Conservation (phyloP, 2,888 invertebrate species). For the Adelognathus sp. region DNA sequence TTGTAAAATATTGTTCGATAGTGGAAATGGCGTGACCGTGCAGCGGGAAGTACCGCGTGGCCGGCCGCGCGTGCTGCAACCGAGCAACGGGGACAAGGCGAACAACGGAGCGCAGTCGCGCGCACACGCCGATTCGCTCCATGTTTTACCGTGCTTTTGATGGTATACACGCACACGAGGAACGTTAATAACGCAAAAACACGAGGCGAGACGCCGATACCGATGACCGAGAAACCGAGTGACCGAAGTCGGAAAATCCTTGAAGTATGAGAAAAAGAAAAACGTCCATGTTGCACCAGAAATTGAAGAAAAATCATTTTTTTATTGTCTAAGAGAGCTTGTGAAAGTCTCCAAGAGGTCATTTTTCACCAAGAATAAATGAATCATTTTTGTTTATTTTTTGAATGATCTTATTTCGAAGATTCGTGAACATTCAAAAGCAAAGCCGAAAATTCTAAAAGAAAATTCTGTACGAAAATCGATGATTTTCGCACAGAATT, state of each 20-base stretch:
- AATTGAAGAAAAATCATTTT: neutral
- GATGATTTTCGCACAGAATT: too few relatives aligned
- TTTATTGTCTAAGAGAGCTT: neutral
- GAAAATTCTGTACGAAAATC: too few relatives aligned
- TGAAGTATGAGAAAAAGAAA: neutral
- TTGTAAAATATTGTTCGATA: neutral
- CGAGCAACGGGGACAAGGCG: constrained; percentile 57
- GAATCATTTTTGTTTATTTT: too few relatives aligned
- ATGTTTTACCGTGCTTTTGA: neutral
- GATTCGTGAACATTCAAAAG: too few relatives aligned
- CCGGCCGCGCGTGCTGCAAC: constrained; percentile 32
- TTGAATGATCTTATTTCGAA: too few relatives aligned
- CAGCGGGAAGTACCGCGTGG: constrained; percentile 45
- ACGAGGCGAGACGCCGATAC: constrained; percentile 36
- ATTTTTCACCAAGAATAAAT: too few relatives aligned
- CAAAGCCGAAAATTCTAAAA: too few relatives aligned
- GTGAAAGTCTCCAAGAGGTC: too few relatives aligned
- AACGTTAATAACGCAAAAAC: neutral
- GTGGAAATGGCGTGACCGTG: constrained; percentile 16
- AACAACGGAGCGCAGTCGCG: constrained; percentile 51
- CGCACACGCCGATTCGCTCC: neutral
- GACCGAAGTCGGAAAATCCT: constrained; percentile 61
- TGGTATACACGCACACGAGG: too few relatives aligned
- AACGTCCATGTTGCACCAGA: too few relatives aligned
- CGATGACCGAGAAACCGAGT: constrained; percentile 79